These are phyloP conservation scores for Paguma larvata DNA, from an alignment of 2,797 vertebrate species.

Conservation along the genomic window DNA sequence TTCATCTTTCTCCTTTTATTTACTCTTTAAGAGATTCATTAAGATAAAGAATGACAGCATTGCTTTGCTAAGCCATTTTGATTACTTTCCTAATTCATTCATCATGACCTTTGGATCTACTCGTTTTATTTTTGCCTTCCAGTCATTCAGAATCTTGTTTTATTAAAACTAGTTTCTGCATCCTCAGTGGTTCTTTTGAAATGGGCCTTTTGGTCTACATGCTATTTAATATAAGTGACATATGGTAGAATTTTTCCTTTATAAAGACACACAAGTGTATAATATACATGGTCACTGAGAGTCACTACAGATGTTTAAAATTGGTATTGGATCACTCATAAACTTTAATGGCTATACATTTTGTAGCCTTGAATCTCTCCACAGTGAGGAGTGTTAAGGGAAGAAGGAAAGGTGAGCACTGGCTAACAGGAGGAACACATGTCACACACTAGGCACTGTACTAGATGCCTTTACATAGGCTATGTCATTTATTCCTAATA, in stretches of 20 bases:
- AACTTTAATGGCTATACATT: not conserved
- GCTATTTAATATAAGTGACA: constrained; percentile 34
- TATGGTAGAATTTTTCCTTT: constrained; percentile 54
- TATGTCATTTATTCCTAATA: not conserved
- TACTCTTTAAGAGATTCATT: constrained; percentile 86
- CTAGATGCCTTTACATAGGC: too few species aligned
- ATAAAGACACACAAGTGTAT: constrained; percentile 46
- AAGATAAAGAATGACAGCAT: constrained; percentile 80
- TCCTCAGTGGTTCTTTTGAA: constrained; percentile 28
- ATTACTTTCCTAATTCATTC: constrained; percentile 87
- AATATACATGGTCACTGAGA: not conserved
- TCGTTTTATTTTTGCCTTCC: constrained; percentile 78
- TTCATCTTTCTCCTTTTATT: constrained; percentile 85
- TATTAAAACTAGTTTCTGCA: constrained; percentile 78
- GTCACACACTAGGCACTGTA: not conserved
- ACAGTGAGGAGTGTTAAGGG: not conserved
- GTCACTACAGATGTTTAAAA: not conserved
- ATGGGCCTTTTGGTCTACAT: not conserved
- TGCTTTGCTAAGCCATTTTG: constrained; percentile 79
- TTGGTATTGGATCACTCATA: not conserved
- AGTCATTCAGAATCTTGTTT: constrained; percentile 79
- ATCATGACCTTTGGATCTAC: constrained; percentile 86
- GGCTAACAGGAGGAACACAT: too few species aligned
- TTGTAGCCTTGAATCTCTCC: not conserved
- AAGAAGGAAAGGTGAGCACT: not conserved